phyloP scores from a whole-genome alignment of 2,888 invertebrate genomes.

The Lepidocyrtinus sp. region DNA sequence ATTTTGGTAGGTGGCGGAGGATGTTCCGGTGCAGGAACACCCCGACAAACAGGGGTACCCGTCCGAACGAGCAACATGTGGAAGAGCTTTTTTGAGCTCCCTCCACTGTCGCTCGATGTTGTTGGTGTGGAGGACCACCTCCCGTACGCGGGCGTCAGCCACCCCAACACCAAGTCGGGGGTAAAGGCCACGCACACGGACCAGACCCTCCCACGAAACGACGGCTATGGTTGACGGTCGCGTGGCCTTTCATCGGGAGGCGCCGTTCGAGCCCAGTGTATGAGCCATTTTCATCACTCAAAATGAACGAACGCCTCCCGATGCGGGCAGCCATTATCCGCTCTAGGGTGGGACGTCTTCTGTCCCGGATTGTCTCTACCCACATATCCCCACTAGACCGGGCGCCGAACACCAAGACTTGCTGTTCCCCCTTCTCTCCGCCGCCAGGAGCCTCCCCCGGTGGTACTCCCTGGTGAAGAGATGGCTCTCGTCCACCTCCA shows the following conservation, averaged over 20 bases:
- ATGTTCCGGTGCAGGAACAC: conserved; percentile 24
- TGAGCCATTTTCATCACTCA: conserved; percentile 23
- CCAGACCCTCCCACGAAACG: conserved; percentile 33
- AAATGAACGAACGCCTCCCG: conserved; percentile 9
- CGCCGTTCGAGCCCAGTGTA: conserved; percentile 6
- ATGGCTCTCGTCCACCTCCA: conserved; percentile 53
- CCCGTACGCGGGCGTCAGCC: too few relatives aligned
- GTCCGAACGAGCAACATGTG: neutral
- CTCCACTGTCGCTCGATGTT: conserved; percentile 32
- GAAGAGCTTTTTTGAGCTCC: conserved; percentile 17
- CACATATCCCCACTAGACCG: conserved; percentile 4
- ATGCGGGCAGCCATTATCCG: conserved; percentile 24
- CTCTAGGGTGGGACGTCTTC: conserved; percentile 16
- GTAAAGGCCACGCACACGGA: too few relatives aligned
- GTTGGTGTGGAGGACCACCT: conserved; percentile 39
- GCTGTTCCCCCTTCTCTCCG: neutral
- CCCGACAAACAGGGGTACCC: neutral
- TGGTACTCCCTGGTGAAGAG: conserved; percentile 49
- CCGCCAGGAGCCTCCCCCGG: conserved; percentile 37
- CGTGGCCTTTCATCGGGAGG: conserved; percentile 25
- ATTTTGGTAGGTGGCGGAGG: neutral
- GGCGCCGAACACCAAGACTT: conserved; percentile 44
- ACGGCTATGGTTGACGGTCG: conserved; percentile 19
- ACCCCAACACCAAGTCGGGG: too few relatives aligned
- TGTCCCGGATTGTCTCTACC: conserved; percentile 1